These are phyloP conservation scores for Tetanocera ferruginea DNA, from an alignment of 2,888 invertebrate genomes.

Conservation along the genomic window DNA sequence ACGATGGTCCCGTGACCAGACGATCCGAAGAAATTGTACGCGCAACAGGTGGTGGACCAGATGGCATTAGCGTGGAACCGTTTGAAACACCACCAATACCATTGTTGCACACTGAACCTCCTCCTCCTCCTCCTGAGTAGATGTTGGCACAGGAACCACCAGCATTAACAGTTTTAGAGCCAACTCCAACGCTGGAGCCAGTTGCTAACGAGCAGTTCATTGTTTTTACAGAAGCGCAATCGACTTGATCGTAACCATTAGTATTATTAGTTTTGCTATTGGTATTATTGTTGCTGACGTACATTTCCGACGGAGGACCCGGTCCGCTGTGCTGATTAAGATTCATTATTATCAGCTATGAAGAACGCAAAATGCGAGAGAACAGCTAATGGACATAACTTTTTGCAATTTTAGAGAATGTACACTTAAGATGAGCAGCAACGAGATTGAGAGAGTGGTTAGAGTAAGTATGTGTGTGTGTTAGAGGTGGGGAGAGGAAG, in stretches of 20 bases:
- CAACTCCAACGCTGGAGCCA: not conserved
- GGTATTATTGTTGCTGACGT: constrained; percentile 20
- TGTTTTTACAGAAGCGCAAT: constrained; percentile 40
- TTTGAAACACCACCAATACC: constrained; percentile 32
- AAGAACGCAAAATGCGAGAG: constrained; percentile 48
- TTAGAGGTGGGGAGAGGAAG: not conserved
- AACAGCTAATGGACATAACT: constrained; percentile 31
- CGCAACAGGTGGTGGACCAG: constrained; percentile 57
- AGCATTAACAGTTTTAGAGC: not conserved
- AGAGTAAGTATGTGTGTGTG: too few relatives aligned
- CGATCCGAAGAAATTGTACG: constrained; percentile 71
- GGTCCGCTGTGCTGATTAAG: constrained; percentile 69
- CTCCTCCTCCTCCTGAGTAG: not conserved
- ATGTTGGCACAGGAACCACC: not conserved
- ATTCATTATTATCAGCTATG: constrained; percentile 69
- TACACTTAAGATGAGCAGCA: not conserved
- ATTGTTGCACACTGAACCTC: not conserved
- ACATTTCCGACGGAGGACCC: constrained; percentile 61
- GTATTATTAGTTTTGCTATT: constrained; percentile 25
- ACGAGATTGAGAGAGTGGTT: not conserved
- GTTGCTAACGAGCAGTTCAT: constrained; percentile 1
- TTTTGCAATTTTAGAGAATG: not conserved
- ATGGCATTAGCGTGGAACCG: constrained; percentile 15
- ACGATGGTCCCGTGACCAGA: constrained; percentile 82
- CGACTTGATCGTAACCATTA: constrained; percentile 46